These are phyloP conservation scores for Drosophila sp. DNA, from an alignment of 1,140 invertebrate genomes.

Conservation along the genomic window DNA sequence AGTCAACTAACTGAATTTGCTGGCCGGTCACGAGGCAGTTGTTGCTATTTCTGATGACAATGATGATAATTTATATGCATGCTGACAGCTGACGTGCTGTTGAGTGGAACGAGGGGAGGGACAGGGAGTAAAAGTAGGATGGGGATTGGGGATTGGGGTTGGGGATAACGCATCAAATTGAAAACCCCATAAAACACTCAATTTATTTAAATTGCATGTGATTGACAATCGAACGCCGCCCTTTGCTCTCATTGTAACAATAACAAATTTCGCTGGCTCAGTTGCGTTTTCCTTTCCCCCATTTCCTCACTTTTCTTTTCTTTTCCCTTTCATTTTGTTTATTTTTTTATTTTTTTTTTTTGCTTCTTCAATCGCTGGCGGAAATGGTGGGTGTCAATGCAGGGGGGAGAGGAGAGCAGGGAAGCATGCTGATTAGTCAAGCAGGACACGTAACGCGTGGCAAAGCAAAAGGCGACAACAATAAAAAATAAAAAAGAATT, in stretches of 20 bases:
- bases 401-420: not conserved
- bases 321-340: not conserved
- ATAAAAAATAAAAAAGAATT: constrained; percentile 64
- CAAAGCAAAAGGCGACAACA: constrained; percentile 72
- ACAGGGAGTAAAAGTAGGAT: not conserved
- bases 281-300: constrained; percentile 4
- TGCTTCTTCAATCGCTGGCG: constrained; percentile 12
- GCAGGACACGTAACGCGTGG: constrained; percentile 73
- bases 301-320: no score
- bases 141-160: not conserved
- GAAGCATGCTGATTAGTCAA: constrained; percentile 65
- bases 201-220: constrained; percentile 83
- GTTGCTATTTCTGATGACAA: not conserved
- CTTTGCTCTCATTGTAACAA: constrained; percentile 22
- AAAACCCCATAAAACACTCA: constrained; percentile 83
- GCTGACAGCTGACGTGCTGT: constrained; percentile 9
- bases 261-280: constrained; percentile 40
- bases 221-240: constrained; percentile 68
- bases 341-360: constrained; percentile 15
- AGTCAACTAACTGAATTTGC: constrained; percentile 19
- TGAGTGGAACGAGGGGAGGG: not conserved
- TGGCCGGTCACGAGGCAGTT: not conserved
- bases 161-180: constrained; percentile 61
- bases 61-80: constrained; percentile 51
- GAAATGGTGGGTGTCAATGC: not conserved